These are phyloP conservation scores for Axinella damicornis DNA, from an alignment of 37 sponge, comb jelly and placozoan species.

Conservation along the genomic window DNA sequence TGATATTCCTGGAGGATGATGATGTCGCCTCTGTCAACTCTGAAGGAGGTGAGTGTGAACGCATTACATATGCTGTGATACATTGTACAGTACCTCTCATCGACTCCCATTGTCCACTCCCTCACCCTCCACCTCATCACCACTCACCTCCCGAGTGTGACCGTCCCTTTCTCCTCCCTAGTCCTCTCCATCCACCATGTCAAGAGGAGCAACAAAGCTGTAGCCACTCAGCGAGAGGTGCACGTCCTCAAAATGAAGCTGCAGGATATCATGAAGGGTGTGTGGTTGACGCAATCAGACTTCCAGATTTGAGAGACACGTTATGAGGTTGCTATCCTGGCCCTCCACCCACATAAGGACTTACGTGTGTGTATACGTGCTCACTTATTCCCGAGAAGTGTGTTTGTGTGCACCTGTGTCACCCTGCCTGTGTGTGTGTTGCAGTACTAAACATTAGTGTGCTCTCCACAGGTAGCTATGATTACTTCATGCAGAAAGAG, in stretches of 20 bases:
- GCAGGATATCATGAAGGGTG: constrained; percentile 99
- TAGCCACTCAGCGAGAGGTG: constrained; percentile 71
- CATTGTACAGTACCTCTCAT: too few species aligned
- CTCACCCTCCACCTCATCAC: neutral
- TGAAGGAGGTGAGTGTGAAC: constrained; percentile 81
- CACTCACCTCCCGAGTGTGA: too few species aligned
- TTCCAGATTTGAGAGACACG: too few species aligned
- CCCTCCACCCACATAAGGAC: too few species aligned
- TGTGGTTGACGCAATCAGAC: too few species aligned
- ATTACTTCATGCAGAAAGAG: constrained; percentile 99
- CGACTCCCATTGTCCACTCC: neutral
- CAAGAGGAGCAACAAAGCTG: constrained; percentile 57
- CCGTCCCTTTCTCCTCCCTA: too few species aligned
- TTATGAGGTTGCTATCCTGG: too few species aligned
- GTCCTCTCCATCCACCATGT: constrained; percentile 92
- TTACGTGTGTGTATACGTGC: too few species aligned
- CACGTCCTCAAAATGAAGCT: constrained; percentile 94
- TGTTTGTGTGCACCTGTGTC: too few species aligned
- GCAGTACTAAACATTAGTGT: too few species aligned
- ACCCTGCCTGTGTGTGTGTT: too few species aligned
- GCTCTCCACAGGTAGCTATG: constrained; percentile 75
- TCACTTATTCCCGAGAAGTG: too few species aligned
- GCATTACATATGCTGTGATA: neutral
- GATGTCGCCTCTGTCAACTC: constrained; percentile 92
- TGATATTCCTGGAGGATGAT: constrained; percentile 97